Evolutionary conservation across 2,113 vertebrate genomes (phyloP).

Genomic region (Semicossyphus pulcher): DNA sequence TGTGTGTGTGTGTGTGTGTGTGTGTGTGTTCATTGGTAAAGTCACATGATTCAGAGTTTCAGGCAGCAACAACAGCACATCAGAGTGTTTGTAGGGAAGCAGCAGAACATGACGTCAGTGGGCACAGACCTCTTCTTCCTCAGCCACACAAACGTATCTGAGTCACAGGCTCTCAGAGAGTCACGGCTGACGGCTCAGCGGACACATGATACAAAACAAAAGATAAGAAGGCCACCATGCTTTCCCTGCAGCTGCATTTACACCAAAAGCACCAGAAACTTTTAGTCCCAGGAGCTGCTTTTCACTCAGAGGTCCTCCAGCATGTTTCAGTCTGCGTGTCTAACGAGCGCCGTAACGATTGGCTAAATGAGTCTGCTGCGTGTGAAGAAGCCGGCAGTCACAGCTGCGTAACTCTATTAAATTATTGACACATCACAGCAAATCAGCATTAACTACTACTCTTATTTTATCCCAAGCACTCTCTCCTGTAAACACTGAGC

Average conservation of each 20-base stretch:
- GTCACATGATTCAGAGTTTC: constrained; percentile 38
- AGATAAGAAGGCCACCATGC: constrained; percentile 11
- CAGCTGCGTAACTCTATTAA: too few species aligned
- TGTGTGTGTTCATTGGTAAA: constrained; percentile 29
- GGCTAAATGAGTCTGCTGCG: too few species aligned
- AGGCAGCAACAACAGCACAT: constrained; percentile 37
- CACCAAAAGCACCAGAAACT: not conserved
- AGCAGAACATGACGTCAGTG: constrained; percentile 58
- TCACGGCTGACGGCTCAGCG: constrained; percentile 29
- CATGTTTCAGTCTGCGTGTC: too few species aligned
- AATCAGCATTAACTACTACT: too few species aligned
- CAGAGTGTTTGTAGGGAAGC: constrained; percentile 36
- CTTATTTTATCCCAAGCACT: too few species aligned
- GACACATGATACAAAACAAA: constrained; percentile 4
- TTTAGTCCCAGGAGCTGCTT: not conserved
- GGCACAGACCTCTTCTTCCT: constrained; percentile 33
- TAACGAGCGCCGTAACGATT: too few species aligned
- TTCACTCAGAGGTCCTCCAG: too few species aligned
- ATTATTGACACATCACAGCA: too few species aligned
- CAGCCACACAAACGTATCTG: constrained; percentile 37
- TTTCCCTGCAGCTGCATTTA: not conserved
- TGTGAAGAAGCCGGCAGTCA: too few species aligned
- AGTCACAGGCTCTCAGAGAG: constrained; percentile 48
- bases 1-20: not conserved
- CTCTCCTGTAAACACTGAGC: too few species aligned